Evolutionary conservation across 2,888 invertebrate genomes (phyloP), one percentile per base, ranked within the genome.

Genomic region (Gisinianus flammeolus): DNA sequence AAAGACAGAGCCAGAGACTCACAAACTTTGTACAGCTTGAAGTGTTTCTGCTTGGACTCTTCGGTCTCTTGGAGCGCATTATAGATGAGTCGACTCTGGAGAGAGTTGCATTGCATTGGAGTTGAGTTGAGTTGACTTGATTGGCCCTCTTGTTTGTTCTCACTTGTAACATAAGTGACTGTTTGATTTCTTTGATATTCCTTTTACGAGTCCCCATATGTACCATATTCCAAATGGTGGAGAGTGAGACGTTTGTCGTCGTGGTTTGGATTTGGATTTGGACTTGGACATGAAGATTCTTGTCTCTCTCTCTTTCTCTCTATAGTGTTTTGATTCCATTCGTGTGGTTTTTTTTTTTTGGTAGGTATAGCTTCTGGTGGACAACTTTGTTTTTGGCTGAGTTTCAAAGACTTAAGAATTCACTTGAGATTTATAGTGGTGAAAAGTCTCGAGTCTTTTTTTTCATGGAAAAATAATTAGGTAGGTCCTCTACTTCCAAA

Each of bases 71-170:
- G 28, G 26, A 26, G 22, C 26, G 54, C 54, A 5, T 19, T 54
- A n/a, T 16, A 62, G 28, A 26, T 24, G 62, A 62, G 28, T 22
- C 22, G 24, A 58, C 56, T 22, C 22, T 26, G 24, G 62, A 44
- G 44, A 44, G 44, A 35, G 35, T 12, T 8, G 35, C 5, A 12
- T 35, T 35, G 35, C 12, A 12, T 35, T 35, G 35, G 6, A 35
- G 12, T 58, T 71, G 71, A 71, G 31, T 26, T 24, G 8, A 66
- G 52, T 52, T 66, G 66, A 74, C 66, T 74, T 74, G 74, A 74
- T 74, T 74, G 74, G 66, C 66, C 44, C 66, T 74, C 66, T 74
- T 74, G 74, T 74, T 74, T 74, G 74, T 74, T 66, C 73, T 64
- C 72, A 31, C 58, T 72, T 22, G 19, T 22, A 58, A 26, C 22